Evolutionary conservation across 2,888 invertebrate species (phyloP).

Genomic region (Notodonta ziczac): DNA sequence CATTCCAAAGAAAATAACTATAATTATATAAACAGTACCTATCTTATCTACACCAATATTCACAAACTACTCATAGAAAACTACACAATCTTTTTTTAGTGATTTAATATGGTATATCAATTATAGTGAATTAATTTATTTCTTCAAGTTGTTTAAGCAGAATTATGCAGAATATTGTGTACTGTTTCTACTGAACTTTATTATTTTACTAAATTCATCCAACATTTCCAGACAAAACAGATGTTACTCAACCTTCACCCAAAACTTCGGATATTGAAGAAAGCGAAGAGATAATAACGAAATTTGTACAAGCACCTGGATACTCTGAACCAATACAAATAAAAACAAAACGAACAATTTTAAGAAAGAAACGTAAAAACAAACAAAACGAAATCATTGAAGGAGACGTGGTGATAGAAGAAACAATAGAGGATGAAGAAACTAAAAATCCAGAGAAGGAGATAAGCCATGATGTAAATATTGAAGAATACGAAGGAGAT

Average conservation of each 20-base stretch:
- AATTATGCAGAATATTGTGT: neutral
- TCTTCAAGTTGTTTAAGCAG: too few relatives aligned
- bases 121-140: too few relatives aligned
- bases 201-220: constrained; percentile 7
- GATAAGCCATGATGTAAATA: constrained; percentile 59
- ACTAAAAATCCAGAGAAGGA: constrained; percentile 27
- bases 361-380: constrained; percentile 71
- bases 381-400: constrained; percentile 42
- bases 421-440: constrained; percentile 73
- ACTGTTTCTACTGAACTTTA: neutral
- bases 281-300: constrained; percentile 85
- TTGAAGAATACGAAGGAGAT: constrained; percentile 69
- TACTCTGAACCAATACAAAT: constrained; percentile 81
- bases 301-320: constrained; percentile 80
- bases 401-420: constrained; percentile 82
- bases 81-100: too few relatives aligned
- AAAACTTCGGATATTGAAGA: constrained; percentile 79
- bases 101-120: too few relatives aligned
- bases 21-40: too few relatives aligned
- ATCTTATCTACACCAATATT: too few relatives aligned
- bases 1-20: too few relatives aligned
- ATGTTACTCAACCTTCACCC: constrained; percentile 47
- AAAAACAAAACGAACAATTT: constrained; percentile 83
- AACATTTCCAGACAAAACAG: constrained; percentile 57
- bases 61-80: too few relatives aligned